Evolutionary conservation across 1,140 invertebrate species (phyloP).

Genomic region (Colletes gigas): DNA sequence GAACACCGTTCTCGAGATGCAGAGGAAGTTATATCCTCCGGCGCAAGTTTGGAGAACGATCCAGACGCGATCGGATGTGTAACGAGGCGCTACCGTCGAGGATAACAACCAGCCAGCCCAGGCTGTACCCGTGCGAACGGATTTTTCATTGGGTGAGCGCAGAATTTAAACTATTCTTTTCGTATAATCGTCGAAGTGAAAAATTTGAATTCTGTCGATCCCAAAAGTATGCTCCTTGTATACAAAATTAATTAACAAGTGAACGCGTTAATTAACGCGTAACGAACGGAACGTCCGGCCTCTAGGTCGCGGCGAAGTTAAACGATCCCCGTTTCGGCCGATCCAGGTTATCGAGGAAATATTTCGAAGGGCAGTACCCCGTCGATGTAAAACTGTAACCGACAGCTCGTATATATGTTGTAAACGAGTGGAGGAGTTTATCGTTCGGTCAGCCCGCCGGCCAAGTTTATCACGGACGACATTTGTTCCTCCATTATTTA

Average conservation of each 20-base stretch:
- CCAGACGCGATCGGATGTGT: slow-evolving; percentile 57
- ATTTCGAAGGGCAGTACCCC: slow-evolving; percentile 22
- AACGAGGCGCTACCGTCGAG: slow-evolving; percentile 46
- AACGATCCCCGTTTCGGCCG: slow-evolving; percentile 18
- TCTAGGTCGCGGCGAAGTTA: background rate
- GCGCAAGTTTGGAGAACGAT: slow-evolving; percentile 34
- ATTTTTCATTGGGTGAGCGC: slow-evolving; percentile 50
- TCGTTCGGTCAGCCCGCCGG: slow-evolving; percentile 9
- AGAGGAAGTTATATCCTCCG: slow-evolving; percentile 3
- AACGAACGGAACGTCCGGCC: slow-evolving; percentile 11
- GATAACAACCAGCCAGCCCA: slow-evolving; percentile 40
- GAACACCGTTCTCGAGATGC: slow-evolving; percentile 23
- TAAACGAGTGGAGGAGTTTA: slow-evolving; percentile 12
- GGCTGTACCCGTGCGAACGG: slow-evolving; percentile 3
- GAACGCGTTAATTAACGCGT: slow-evolving; percentile 4
- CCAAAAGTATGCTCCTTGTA: too few species aligned
- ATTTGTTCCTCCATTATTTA: slow-evolving; percentile 26
- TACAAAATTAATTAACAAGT: too few species aligned
- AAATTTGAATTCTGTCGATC: too few species aligned
- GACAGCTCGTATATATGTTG: background rate
- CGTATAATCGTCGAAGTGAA: too few species aligned
- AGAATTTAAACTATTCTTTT: background rate
- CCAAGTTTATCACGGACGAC: background rate
- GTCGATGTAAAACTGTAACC: slow-evolving; percentile 20
- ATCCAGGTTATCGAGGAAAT: slow-evolving; percentile 25